A percentile compares a stretch with the other conserved stretches of the same genome.
phyloP scores from a whole-genome alignment of 2,888 invertebrate species.

The Acanthosepion lycidas region DNA sequence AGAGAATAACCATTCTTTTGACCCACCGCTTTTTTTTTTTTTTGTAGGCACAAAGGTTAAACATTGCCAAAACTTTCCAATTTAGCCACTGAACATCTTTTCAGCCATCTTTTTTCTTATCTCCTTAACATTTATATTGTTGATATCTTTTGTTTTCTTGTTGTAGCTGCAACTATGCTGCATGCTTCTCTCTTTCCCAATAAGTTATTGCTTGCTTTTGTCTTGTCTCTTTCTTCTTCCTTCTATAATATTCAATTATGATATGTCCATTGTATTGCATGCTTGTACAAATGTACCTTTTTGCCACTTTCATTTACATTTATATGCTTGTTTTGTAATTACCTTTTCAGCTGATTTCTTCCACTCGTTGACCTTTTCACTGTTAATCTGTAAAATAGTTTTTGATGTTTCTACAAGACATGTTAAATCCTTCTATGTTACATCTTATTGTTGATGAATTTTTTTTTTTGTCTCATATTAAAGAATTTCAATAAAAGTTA shows the following conservation, averaged over 20 bases:
- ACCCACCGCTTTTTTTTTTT: too few relatives aligned
- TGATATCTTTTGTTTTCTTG: background rate
- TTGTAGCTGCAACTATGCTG: background rate
- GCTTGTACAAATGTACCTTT: background rate
- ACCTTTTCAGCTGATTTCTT: background rate
- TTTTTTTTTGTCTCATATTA: too few relatives aligned
- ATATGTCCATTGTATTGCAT: background rate
- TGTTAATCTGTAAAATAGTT: background rate
- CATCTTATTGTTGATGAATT: too few relatives aligned
- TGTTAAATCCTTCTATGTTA: background rate
- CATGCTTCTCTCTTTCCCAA: background rate
- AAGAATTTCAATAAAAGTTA: too few relatives aligned
- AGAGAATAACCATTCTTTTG: too few relatives aligned
- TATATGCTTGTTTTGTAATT: background rate
- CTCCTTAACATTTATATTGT: background rate
- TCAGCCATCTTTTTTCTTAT: background rate
- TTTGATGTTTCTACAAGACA: background rate
- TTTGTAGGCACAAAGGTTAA: too few relatives aligned
- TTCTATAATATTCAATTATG: background rate
- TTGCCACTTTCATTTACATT: background rate
- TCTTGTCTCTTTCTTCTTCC: background rate
- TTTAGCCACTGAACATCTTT: background rate
- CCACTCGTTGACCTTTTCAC: background rate
- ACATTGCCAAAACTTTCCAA: background rate
- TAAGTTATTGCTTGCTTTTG: background rate